Base-by-base conservation (phyloP, 2,888 invertebrate species). In the Dolomedes plantarius region DNA sequence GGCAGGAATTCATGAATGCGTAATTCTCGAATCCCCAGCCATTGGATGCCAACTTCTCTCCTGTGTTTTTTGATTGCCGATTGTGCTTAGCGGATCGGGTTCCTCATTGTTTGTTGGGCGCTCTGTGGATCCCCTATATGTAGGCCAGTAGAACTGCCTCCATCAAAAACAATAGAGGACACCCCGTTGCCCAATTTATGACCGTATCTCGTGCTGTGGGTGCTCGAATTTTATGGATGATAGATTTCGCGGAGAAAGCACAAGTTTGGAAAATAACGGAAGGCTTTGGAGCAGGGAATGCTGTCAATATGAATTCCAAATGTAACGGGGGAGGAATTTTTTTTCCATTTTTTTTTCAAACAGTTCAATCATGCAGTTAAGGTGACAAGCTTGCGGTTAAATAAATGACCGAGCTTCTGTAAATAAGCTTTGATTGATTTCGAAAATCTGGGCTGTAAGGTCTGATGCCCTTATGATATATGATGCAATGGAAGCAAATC, bases 171-270 rank as follows among this genome's bases (percentile, higher is more conserved):
- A 72, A 77, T 72, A 7, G 65, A 76, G 73, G 50, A 71, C 77
- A 83, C 72, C 83, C 77, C 69, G 56, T 85, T 85, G 77, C 83
- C 23, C 83, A 85, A 85, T 85, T 85, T 85, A 85, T 77, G 77
- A 39, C 73, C 77, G 41, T 36, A 75, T 64, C 69, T 82, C 64
- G 29, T 72, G 65, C 67, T 50, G 36, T 72, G 67, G 73, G 73
- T 56, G 76, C 64, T 82, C 75, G 82, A 83, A 83, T 76, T 71
- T 71, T 76, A 83, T 69, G 76, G 71, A 71, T 71, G 76, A 76
- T 83, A 77, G 72, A 72, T 72, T 85, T 82, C 65, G 76, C 19
- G 16, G 67, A 1, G 67, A 67, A 36, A 67, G 67, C 31, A 32
- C 31, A 28, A n/a, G 67, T 56, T 23, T 19, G 19, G 56, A 23